phyloP scores from a whole-genome alignment of 2,113 vertebrate genomes.

The Stictonetta naevosa region DNA sequence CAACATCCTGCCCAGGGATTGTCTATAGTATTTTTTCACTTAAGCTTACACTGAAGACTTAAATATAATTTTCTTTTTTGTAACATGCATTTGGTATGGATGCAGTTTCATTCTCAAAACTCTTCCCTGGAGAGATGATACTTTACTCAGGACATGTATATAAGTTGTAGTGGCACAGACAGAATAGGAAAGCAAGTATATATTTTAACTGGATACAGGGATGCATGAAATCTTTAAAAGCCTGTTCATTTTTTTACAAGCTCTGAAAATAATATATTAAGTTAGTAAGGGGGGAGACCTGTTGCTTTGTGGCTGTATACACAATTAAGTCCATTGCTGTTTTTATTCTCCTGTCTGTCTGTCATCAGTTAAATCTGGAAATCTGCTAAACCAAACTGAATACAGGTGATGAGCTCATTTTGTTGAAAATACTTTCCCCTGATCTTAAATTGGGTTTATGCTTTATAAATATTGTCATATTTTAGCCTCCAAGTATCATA shows the following conservation, averaged over 20 bases:
- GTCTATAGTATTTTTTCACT: neutral
- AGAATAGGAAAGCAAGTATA: neutral
- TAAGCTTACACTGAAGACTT: neutral
- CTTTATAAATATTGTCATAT: neutral
- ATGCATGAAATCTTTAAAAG: neutral
- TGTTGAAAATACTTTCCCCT: neutral
- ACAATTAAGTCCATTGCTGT: neutral
- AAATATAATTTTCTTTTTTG: accelerated
- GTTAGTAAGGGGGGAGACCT: neutral
- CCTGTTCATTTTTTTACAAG: neutral
- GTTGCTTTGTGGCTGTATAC: neutral
- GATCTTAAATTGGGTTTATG: neutral
- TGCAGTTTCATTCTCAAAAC: neutral
- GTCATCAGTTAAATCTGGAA: neutral
- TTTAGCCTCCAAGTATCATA: accelerated
- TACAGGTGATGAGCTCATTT: neutral
- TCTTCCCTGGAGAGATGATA: neutral
- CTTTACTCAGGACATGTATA: neutral
- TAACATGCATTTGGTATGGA: neutral
- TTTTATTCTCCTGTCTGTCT: neutral
- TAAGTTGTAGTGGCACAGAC: neutral
- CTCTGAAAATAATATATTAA: neutral
- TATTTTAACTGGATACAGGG: neutral
- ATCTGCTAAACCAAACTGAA: neutral
- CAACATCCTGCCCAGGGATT: neutral